Percentiles rank a stretch among this genome's conserved stretches.
Evolutionary conservation across 2,113 vertebrate species (phyloP).

Genomic region (Solea solea): DNA sequence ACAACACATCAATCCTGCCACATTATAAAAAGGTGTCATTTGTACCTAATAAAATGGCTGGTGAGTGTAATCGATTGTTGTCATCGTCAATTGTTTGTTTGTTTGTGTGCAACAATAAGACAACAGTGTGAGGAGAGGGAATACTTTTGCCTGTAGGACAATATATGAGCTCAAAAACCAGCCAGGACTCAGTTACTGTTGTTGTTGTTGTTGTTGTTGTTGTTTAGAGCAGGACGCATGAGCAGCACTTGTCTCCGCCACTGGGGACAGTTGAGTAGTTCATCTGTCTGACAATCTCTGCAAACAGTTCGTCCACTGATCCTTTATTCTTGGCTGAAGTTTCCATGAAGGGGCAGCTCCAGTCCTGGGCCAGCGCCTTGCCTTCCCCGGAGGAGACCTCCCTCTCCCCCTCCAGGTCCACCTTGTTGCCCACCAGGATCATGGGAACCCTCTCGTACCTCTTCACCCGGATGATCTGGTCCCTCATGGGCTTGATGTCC

Average conservation of each 20-base stretch:
- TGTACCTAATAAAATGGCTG: too few species aligned
- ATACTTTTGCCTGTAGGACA: conserved; percentile 44
- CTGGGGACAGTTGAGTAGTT: conserved; percentile 93
- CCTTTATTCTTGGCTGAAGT: conserved; percentile 97
- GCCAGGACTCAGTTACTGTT: conserved; percentile 15
- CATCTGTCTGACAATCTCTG: conserved; percentile 96
- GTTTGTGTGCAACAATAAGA: conserved; percentile 77
- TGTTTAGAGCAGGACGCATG: conserved; percentile 73
- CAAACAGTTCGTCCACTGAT: conserved; percentile 95
- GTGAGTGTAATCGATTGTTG: conserved; percentile 54
- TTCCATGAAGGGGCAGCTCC: conserved; percentile 96
- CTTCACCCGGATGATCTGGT: conserved; percentile 97
- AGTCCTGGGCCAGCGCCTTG: conserved; percentile 94
- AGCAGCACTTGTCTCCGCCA: conserved; percentile 89
- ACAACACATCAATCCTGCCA: too few species aligned
- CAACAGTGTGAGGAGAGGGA: conserved; percentile 69
- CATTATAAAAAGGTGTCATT: too few species aligned
- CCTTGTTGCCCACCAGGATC: conserved; percentile 88
- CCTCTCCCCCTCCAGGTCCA: conserved; percentile 92
- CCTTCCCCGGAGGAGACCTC: conserved; percentile 93
- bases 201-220: conserved; percentile 17
- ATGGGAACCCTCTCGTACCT: conserved; percentile 94
- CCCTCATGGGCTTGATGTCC: conserved; percentile 96
- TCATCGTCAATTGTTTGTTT: conserved; percentile 43
- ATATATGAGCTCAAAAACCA: conserved; percentile 10